These are phyloP conservation scores for Mesembrinibis cayennensis DNA, from an alignment of 2,113 vertebrate genomes.

Conservation along the genomic window DNA sequence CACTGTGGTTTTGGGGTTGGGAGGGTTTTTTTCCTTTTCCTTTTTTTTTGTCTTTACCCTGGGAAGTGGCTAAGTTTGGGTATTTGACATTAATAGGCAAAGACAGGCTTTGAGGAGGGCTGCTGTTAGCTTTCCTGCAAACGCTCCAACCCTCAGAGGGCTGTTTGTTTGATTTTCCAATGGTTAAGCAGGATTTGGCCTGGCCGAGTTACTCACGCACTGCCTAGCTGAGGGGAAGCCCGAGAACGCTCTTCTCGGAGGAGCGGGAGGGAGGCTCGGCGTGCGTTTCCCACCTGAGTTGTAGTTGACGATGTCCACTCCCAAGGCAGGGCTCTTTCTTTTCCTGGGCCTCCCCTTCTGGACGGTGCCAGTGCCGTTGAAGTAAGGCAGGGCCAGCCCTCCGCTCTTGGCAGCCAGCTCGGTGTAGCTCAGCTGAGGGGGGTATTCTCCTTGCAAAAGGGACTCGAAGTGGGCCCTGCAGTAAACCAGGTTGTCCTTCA, in stretches of 20 bases:
- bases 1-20: neutral
- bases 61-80: slow-evolving; percentile 39
- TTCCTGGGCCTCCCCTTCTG: slow-evolving; percentile 98
- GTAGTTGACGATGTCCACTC: slow-evolving; percentile 94
- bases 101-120: slow-evolving; percentile 49
- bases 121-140: slow-evolving; percentile 51
- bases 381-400: slow-evolving; percentile 89
- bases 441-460: slow-evolving; percentile 93
- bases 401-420: slow-evolving; percentile 95
- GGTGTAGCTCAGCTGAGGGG: slow-evolving; percentile 92
- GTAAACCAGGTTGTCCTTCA: slow-evolving; percentile 99
- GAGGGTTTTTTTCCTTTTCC: no score
- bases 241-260: neutral
- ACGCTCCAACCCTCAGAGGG: slow-evolving; percentile 37
- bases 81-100: slow-evolving; percentile 51
- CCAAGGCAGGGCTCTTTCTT: slow-evolving; percentile 94
- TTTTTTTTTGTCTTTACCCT: neutral
- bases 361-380: slow-evolving; percentile 92
- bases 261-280: neutral
- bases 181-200: slow-evolving; percentile 37
- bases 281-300: slow-evolving; percentile 86
- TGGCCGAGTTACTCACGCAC: neutral
- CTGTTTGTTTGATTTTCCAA: slow-evolving; percentile 52
- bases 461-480: slow-evolving; percentile 96
- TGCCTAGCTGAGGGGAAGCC: slow-evolving; percentile 14